Base-by-base conservation (phyloP, 1,140 invertebrate genomes). In the Trichonephila clavata region DNA sequence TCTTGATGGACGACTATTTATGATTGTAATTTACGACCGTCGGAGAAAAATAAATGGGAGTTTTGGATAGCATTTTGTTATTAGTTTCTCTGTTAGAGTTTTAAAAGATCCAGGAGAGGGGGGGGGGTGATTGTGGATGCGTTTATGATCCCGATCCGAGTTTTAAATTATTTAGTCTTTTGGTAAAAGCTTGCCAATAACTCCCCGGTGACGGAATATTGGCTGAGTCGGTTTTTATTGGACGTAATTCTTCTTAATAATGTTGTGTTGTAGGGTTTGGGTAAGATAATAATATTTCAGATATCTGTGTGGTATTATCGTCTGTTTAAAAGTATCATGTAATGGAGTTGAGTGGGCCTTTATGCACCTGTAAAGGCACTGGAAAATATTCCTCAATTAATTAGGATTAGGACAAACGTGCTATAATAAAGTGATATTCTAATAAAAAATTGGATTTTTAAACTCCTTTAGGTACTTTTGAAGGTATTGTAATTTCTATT, bases 121-220 rank as follows among this genome's bases (percentile, higher is more conserved):
- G 50, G 7, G 10, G 50, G 10, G 3, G 8, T 13, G 81, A 84
- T 84, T 84, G 81, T 27, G 83, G 39, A 60, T n/a, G n/a, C 83
- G n/a, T 84, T 84, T 84, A 84, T 84, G 83, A 84, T 84, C 83
- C 83, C 32, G 57, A 57, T 13, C 16, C n/a, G 16, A 59, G 16
- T 84, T 84, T 59, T 80, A 50, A 84, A 84, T 24, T 59, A 84
- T 60, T 84, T 60, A 60, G 57, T 84, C 50, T 83, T 83, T 50
- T 57, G n/a, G 4, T 0, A 20, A 4, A 7, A 32, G 32, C 32
- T 77, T 77, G 4, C 16, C 18, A 4, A 32, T 27, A 24, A 50
- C 10, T 50, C 24, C 14, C 65, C n/a, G 13, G 7, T 24, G n/a
- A 8, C 24, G 24, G 5, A 27, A 8, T 68, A 16, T 20, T 32